These are phyloP conservation scores for Drosophila ohnishii DNA, from an alignment of 1,140 invertebrate species.

Conservation along the genomic window DNA sequence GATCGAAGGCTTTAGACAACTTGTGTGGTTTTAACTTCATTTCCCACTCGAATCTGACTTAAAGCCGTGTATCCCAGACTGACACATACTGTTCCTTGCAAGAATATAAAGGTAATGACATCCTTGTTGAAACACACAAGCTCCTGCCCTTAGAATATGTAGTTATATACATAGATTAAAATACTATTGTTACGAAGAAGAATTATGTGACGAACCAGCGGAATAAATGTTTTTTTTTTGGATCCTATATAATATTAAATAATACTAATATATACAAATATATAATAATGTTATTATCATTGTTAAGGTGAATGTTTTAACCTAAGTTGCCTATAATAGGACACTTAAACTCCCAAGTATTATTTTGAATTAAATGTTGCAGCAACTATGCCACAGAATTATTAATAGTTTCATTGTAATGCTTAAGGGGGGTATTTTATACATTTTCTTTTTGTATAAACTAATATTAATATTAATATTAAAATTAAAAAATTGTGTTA, in stretches of 20 bases:
- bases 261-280: too few relatives aligned
- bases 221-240: not conserved
- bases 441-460: too few relatives aligned
- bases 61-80: not conserved
- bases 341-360: not conserved
- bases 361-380: not conserved
- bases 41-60: not conserved
- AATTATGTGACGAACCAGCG: constrained; percentile 1
- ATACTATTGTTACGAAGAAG: not conserved
- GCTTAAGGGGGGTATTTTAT: too few relatives aligned
- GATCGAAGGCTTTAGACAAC: too few relatives aligned
- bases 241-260: not conserved
- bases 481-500: too few relatives aligned
- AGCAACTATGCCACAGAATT: not conserved
- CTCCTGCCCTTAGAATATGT: not conserved
- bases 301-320: not conserved
- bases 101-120: not conserved
- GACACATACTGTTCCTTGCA: constrained; percentile 1
- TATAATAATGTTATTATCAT: constrained; percentile 5
- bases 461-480: too few relatives aligned
- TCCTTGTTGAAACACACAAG: not conserved
- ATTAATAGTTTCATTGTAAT: not conserved
- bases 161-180: not conserved
- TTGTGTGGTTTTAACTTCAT: not conserved
- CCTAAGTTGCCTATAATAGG: not conserved